Evolutionary conservation across 2,888 invertebrate genomes (phyloP), one percentile per base, ranked within the genome.

Genomic region (Brenthis daphne): DNA sequence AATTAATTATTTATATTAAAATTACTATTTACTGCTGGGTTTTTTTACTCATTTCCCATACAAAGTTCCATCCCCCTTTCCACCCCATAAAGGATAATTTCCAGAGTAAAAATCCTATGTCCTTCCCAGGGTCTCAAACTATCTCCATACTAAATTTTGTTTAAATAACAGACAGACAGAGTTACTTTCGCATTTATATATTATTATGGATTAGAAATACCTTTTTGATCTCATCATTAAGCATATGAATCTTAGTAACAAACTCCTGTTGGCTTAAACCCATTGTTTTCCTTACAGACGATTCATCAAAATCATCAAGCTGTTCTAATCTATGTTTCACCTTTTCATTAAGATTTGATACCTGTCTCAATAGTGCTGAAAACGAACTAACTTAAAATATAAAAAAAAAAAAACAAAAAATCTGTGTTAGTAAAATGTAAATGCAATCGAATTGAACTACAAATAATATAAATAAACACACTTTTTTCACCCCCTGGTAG

Each of bases 241-340:
- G 94, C 85, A 98, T 96, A 79, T 97, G 97, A 73, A 99, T 97
- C 77, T 97, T 95, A 57, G 95, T 94, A 8, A 97, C 95, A 92
- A 98, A 99, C 83, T 99, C 98, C 84, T 97, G 97, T 85, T 99
- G 99, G 3, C 97, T 97, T 72, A 99, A 92, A 79, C 98, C 97
- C 82, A 97, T 94, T 89, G 97, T 96, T 89, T 97, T 97, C 77
- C 96, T 95, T 69, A 97, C 95, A 16, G 96, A 95, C 8, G 96
- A 96, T 87, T 98, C 98, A 83, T 99, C 99, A 89, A 98, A 97
- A 79, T 97, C 97, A 92, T 99, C 99, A 69, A 99, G 89, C 83
- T 99, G 99, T 84, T 99, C 98, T 64, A 99, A 88, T 60, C 98
- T 95, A 80, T 96, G 97, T 86, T 97, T 96, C 0, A 98, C 97